Evolutionary conservation across 2,888 invertebrate species (phyloP), one percentile per base, ranked within the genome.

Genomic region (Maniola hyperantus): DNA sequence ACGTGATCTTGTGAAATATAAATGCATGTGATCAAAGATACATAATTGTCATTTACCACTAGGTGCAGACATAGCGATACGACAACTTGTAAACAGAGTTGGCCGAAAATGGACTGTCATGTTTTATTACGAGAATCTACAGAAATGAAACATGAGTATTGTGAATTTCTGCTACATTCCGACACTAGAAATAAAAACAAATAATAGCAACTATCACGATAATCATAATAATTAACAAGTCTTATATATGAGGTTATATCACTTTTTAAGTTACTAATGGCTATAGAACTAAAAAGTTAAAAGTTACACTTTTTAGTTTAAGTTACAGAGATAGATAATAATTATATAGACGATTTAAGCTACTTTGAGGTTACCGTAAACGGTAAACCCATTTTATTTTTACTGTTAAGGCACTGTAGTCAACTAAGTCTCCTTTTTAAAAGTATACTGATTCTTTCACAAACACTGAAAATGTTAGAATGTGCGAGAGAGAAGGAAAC

Each of bases 41-140:
- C 26, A 26, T 39, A 11, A 10, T 51, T 66, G 69, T 64, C 70
- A 61, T 54, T 42, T 42, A 50, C 66, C 71, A 58, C 66, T 69
- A 70, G 42, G 61, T 55, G 13, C 50, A 50, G 15, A 66, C 26
- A 69, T 71, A 71, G 66, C 39, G 58, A 66, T 62, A 66, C 59
- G 68, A 71, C 71, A 65, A 51, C 44, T 59, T 62, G 55, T 48
- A 20, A 46, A 36, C 0, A 33, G 15, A 46, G 6, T 13, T n/a
- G 20, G 44, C 44, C 53, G 20, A n/a, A 20, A 8, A 50, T 53
- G 6, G 13, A 26, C 26, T 51, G 33, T 6, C 11, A 26, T 36
- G 36, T 33, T 4, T n/a, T 33, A 53, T 6, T 53, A 13, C 7
- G 33, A 33, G n/a, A 15, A 46, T n/a, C 6, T 15, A 33, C n/a